Percentiles rank a stretch among this genome's conserved stretches.
phyloP scores from a whole-genome alignment of 2,797 vertebrate species.

The Clarias fuscus region DNA sequence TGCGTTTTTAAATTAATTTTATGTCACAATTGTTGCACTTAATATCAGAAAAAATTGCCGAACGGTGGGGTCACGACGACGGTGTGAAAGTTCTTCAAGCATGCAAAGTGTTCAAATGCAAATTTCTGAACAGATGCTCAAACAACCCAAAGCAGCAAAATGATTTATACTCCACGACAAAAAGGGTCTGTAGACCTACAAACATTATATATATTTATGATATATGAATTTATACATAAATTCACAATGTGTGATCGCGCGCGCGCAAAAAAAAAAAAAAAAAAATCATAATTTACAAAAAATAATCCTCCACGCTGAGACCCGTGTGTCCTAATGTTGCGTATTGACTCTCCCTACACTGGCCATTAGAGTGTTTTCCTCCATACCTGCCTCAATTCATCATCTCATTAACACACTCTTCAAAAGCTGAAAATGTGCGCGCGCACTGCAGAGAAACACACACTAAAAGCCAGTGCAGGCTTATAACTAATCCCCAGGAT shows the following conservation, averaged over 20 bases:
- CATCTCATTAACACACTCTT: conserved; percentile 13
- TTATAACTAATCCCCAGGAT: conserved; percentile 28
- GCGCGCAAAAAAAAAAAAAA: too few relatives aligned
- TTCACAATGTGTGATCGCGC: neutral
- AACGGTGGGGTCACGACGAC: neutral
- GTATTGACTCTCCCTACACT: neutral
- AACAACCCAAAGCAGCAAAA: neutral
- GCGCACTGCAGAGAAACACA: neutral
- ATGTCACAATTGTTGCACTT: neutral
- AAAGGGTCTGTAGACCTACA: too few relatives aligned
- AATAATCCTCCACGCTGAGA: neutral
- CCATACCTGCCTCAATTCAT: neutral
- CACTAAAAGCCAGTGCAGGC: neutral
- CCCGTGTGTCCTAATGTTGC: neutral
- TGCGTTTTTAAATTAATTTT: neutral
- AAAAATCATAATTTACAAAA: too few relatives aligned
- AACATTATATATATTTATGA: too few relatives aligned
- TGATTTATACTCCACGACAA: too few relatives aligned
- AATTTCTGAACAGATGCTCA: neutral
- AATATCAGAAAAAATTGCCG: neutral
- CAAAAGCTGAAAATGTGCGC: conserved; percentile 8
- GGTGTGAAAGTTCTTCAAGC: neutral
- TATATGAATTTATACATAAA: neutral
- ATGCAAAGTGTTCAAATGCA: neutral
- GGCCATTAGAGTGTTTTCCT: neutral